These are phyloP conservation scores for Hydropotes inermis DNA, from an alignment of 2,113 vertebrate species.

Conservation along the genomic window DNA sequence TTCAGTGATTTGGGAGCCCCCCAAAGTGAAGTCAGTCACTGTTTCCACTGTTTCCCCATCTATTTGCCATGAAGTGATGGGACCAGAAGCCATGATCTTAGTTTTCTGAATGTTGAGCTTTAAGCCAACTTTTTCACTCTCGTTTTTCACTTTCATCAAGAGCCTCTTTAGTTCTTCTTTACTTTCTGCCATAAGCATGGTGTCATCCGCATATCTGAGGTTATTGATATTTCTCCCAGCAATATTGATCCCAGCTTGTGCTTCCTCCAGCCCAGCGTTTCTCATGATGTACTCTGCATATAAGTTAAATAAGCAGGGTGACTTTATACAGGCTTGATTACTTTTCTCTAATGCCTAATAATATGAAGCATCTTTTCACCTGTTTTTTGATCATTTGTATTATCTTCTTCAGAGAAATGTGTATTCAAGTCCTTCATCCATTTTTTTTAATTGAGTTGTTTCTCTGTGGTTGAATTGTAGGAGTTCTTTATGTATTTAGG, in stretches of 20 bases:
- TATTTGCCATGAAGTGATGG: neutral
- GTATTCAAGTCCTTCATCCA: neutral
- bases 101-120: neutral
- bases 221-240: neutral
- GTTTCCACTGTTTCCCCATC: neutral
- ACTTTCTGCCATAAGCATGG: too few species aligned
- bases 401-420: neutral
- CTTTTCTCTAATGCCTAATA: neutral
- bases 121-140: too few species aligned
- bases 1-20: neutral
- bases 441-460: neutral
- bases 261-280: neutral
- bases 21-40: neutral
- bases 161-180: too few species aligned
- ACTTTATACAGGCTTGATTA: neutral
- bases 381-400: neutral
- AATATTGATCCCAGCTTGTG: neutral
- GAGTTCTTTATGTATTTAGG: neutral
- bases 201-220: neutral
- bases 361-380: neutral
- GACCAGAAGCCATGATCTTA: neutral
- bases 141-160: too few species aligned
- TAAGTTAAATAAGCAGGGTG: neutral
- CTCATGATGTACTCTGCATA: neutral
- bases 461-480: neutral